phyloP scores from a whole-genome alignment of 2,797 vertebrate species.

The Florisuga fusca region DNA sequence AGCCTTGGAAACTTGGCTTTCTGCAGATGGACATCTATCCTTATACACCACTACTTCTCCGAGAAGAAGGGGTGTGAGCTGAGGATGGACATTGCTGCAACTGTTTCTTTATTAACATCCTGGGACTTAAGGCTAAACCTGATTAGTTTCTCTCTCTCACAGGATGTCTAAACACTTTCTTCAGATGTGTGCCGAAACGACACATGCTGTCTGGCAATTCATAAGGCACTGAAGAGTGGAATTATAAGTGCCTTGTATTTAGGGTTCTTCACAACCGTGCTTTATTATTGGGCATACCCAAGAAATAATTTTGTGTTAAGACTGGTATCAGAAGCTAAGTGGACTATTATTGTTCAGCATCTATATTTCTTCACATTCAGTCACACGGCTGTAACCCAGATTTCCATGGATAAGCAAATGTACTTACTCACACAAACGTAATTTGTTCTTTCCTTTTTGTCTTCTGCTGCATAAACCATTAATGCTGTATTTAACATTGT shows the following conservation, averaged over 20 bases:
- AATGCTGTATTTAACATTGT: rapidly evolving
- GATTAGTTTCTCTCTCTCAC: background rate
- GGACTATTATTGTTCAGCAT: background rate
- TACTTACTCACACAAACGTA: background rate
- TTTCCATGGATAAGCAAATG: background rate
- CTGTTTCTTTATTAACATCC: background rate
- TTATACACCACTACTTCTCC: background rate
- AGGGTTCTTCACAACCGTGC: background rate
- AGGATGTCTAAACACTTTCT: background rate
- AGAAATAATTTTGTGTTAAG: background rate
- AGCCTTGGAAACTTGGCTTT: background rate
- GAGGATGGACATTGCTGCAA: background rate
- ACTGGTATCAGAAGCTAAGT: background rate
- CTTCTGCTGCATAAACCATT: background rate
- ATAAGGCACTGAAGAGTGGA: background rate
- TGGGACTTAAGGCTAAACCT: background rate
- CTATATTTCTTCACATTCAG: background rate
- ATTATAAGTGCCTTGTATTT: background rate
- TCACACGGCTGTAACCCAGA: rapidly evolving
- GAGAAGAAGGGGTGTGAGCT: background rate
- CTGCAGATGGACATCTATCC: background rate
- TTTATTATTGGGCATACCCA: background rate
- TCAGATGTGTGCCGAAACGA: background rate
- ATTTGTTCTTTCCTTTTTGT: background rate
- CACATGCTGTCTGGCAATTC: background rate